Evolutionary conservation across 2,888 invertebrate genomes (phyloP), one percentile per base, ranked within the genome.

Genomic region (Eurois occulta): DNA sequence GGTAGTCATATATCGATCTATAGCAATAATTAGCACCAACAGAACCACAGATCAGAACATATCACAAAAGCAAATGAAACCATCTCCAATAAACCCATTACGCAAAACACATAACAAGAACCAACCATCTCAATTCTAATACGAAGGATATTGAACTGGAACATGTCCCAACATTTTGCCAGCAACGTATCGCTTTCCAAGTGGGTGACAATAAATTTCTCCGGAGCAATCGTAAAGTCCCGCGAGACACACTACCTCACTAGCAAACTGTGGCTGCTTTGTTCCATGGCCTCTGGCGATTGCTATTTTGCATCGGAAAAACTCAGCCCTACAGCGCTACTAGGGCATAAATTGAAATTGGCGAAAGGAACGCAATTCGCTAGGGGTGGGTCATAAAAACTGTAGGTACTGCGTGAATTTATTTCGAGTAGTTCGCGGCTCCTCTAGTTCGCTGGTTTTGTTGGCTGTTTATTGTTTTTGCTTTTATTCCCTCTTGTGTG

Each of bases 231-330:
- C 94, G 94, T 95, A 95, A 87, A 94, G 88, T 92, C 91, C 89
- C 91, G 72, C 80, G 85, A 90, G 90, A 89, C 80, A 86, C 84
- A 81, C 83, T 84, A 80, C 79, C 78, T 88, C 78, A 43, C 80
- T 89, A 88, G 86, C 89, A 88, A 89, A 88, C 83, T 67, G 79
- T 76, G 71, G 81, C 72, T 84, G 88, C 85, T 84, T 83, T 89
- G 89, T 82, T 85, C 83, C 82, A 80, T 75, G 64, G 79, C 90
- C 87, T 78, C 80, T 87, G 91, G 90, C 92, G 91, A 93, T 92
- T 92, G 93, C 92, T 94, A 92, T 91, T 95, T 95, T 95, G 95
- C 95, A 95, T 95, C 90, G 91, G 91, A 94, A 94, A 95, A 94
- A 81, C 62, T 81, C 93, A 92, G 90, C 90, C 89, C 88, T 94